A percentile compares a stretch with the other conserved stretches of the same genome.
Evolutionary conservation across 2,888 invertebrate genomes (phyloP).

Genomic region (Noctua janthe): DNA sequence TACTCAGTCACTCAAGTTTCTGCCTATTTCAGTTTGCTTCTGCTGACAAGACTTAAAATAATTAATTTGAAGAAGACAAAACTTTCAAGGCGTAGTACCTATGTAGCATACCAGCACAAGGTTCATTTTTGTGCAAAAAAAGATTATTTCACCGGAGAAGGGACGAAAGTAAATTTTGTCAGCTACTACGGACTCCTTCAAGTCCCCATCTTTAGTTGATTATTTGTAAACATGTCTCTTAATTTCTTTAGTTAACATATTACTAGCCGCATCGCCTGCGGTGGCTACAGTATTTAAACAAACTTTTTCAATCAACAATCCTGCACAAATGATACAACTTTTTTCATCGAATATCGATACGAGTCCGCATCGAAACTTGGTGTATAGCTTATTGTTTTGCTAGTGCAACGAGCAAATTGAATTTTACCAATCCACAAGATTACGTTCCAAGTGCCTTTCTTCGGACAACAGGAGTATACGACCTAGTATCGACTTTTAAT

Average conservation of each 20-base stretch:
- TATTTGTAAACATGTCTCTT: not conserved
- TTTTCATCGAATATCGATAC: conserved; percentile 68
- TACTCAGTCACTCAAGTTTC: conserved; percentile 28
- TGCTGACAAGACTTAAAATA: not conserved
- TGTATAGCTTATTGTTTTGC: conserved; percentile 74
- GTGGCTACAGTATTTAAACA: conserved; percentile 2
- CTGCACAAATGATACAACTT: conserved; percentile 56
- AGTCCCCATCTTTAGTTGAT: not conserved
- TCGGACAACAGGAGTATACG: conserved; percentile 48
- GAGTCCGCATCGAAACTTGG: conserved; percentile 69
- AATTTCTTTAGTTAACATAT: not conserved
- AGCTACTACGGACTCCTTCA: not conserved
- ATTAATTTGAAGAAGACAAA: not conserved
- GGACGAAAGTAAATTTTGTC: not conserved
- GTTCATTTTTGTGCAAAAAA: not conserved
- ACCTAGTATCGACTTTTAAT: conserved; percentile 63
- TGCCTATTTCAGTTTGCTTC: not conserved
- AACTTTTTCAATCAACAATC: conserved; percentile 57
- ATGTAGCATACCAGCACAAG: not conserved
- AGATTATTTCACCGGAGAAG: not conserved
- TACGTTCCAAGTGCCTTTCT: conserved; percentile 67
- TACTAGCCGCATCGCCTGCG: not conserved
- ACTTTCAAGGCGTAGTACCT: not conserved
- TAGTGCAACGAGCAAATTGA: conserved; percentile 75
- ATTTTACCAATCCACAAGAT: conserved; percentile 76